Conservation (phyloP, 2,797 vertebrate genomes). For the Lithobates sylvaticus region DNA sequence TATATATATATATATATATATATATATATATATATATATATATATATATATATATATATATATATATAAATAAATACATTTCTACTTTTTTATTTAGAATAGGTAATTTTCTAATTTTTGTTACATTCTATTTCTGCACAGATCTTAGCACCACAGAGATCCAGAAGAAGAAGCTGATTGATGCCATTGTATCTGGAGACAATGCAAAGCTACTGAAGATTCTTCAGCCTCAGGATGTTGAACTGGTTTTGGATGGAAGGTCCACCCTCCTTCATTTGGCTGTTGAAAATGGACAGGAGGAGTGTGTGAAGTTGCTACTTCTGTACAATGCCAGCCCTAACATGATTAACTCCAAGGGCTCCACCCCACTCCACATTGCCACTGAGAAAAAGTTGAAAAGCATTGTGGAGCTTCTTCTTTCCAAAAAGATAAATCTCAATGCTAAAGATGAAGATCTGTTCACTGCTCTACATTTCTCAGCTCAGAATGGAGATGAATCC, state of each 20-base stretch:
- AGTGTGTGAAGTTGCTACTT: constrained; percentile 94
- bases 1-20: no score
- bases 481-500: constrained; percentile 91
- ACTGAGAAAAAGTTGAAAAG: constrained; percentile 85
- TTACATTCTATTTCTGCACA: constrained; percentile 64
- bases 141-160: constrained; percentile 87
- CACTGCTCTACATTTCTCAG: constrained; percentile 95
- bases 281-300: constrained; percentile 87
- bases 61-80: no score
- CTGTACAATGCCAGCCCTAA: constrained; percentile 93
- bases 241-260: constrained; percentile 88
- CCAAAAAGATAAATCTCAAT: constrained; percentile 89
- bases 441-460: constrained; percentile 96
- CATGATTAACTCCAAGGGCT: constrained; percentile 84
- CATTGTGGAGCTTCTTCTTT: constrained; percentile 87
- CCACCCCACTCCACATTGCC: constrained; percentile 91
- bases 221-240: constrained; percentile 96
- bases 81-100: no score
- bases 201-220: constrained; percentile 96
- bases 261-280: constrained; percentile 91
- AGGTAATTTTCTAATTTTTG: neutral
- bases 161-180: constrained; percentile 91
- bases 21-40: no score
- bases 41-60: no score
- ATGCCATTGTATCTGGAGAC: constrained; percentile 90